phyloP scores from a whole-genome alignment of 2,113 vertebrate species.

The Rhinichthys klamathensis region DNA sequence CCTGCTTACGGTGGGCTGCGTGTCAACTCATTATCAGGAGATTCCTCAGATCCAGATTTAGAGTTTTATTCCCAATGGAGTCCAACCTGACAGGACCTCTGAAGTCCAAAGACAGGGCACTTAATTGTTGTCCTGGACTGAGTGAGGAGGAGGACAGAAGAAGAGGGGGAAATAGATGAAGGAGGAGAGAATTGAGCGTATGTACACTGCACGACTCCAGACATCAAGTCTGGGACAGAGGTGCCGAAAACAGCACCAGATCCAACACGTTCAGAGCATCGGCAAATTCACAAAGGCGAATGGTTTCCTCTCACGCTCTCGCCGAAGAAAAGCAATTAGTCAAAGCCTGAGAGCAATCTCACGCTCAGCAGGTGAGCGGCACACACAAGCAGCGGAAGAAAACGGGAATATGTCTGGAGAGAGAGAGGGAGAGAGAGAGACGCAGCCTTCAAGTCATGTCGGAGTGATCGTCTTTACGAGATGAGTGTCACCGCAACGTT shows the following conservation, averaged over 20 bases:
- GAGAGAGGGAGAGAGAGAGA: conserved; percentile 10
- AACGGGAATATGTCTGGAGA: not conserved
- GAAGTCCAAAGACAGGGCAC: conserved; percentile 4
- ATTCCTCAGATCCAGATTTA: not conserved
- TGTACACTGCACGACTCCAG: conserved; percentile 63
- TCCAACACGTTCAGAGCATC: conserved; percentile 19
- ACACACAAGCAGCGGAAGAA: not conserved
- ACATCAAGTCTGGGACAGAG: conserved; percentile 41
- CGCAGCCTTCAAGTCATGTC: not conserved
- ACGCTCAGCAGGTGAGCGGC: conserved; percentile 52
- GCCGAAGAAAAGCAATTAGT: conserved; percentile 62
- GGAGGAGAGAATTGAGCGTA: conserved; percentile 68
- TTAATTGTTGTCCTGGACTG: not conserved
- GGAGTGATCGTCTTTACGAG: not conserved
- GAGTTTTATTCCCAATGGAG: not conserved
- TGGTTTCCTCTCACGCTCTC: not conserved
- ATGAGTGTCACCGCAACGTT: not conserved
- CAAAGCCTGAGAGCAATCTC: conserved; percentile 60
- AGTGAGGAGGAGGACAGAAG: conserved; percentile 53
- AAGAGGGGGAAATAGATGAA: conserved; percentile 47
- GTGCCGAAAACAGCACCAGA: conserved; percentile 40
- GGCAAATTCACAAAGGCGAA: conserved; percentile 21
- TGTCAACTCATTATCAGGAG: not conserved
- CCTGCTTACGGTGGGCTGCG: not conserved
- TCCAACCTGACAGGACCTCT: not conserved